phyloP scores from a whole-genome alignment of 2,888 invertebrate genomes.

The Portevinia maculata region DNA sequence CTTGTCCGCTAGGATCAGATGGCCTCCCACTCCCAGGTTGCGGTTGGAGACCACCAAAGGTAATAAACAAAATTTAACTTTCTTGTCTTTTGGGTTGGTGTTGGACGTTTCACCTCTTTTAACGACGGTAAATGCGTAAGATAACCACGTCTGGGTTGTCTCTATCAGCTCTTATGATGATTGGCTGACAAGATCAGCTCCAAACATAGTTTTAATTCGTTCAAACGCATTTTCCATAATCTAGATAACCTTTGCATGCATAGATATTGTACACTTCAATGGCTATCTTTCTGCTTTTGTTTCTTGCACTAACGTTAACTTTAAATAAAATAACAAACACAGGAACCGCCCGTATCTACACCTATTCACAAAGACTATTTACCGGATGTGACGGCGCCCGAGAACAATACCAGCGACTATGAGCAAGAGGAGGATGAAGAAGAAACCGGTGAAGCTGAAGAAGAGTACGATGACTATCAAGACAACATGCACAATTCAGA shows the following conservation, averaged over 20 bases:
- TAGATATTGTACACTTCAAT: not conserved
- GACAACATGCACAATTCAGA: slow-evolving; percentile 83
- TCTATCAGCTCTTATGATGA: slow-evolving; percentile 14
- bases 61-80: slow-evolving; percentile 80
- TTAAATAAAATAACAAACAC: slow-evolving; percentile 61
- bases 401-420: slow-evolving; percentile 84
- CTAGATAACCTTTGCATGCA: slow-evolving; percentile 42
- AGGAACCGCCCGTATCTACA: slow-evolving; percentile 83
- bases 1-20: slow-evolving; percentile 98
- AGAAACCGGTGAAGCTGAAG: slow-evolving; percentile 85
- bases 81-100: slow-evolving; percentile 12
- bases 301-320: slow-evolving; percentile 57
- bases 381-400: slow-evolving; percentile 85
- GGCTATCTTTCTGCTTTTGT: slow-evolving; percentile 24
- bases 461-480: slow-evolving; percentile 86
- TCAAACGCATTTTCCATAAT: too few species aligned
- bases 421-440: slow-evolving; percentile 84
- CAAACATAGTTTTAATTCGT: slow-evolving; percentile 9
- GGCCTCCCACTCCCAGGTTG: slow-evolving; percentile 98
- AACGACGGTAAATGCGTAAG: not conserved
- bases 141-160: not conserved
- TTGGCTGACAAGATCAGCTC: slow-evolving; percentile 20
- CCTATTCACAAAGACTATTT: slow-evolving; percentile 85
- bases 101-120: slow-evolving; percentile 3
- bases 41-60: slow-evolving; percentile 95